Conservation (phyloP, 2,888 invertebrate species). For the Omphaloscelis lunosa region DNA sequence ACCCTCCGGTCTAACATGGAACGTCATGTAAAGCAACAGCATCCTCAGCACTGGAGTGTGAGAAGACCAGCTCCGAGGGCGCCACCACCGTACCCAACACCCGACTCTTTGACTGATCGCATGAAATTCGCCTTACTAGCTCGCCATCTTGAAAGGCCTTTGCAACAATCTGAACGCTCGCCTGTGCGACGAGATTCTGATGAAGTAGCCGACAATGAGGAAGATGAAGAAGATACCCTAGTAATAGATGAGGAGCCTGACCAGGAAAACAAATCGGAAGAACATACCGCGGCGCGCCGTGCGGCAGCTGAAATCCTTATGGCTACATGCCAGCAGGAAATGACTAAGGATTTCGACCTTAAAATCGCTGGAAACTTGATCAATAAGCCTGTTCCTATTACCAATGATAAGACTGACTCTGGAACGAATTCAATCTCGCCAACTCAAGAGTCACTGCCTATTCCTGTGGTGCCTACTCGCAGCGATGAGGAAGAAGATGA, state of each 20-base stretch:
- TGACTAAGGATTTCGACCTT: conserved; percentile 88
- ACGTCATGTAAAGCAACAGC: conserved; percentile 98
- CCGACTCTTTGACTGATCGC: conserved; percentile 82
- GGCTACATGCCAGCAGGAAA: conserved; percentile 87
- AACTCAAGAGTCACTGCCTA: conserved; percentile 94
- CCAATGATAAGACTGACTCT: conserved; percentile 86
- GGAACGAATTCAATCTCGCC: conserved; percentile 80
- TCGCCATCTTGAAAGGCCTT: conserved; percentile 93
- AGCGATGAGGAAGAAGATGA: conserved; percentile 93
- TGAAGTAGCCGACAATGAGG: conserved; percentile 91
- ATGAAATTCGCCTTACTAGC: conserved; percentile 95
- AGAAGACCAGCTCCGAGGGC: conserved; percentile 91
- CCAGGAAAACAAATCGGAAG: conserved; percentile 78
- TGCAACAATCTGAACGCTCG: conserved; percentile 84
- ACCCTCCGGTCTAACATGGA: conserved; percentile 98
- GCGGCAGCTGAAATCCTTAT: conserved; percentile 91
- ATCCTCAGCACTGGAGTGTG: conserved; percentile 97
- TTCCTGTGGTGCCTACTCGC: conserved; percentile 92
- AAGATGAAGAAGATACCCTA: conserved; percentile 92
- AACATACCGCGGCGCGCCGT: conserved; percentile 88
- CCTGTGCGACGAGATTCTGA: conserved; percentile 87
- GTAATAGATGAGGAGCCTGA: conserved; percentile 92
- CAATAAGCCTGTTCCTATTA: conserved; percentile 84
- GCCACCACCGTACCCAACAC: conserved; percentile 82
- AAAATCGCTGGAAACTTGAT: conserved; percentile 91